These are phyloP conservation scores for Arnoldichthys spilopterus DNA, from an alignment of 2,797 vertebrate genomes.

Conservation along the genomic window DNA sequence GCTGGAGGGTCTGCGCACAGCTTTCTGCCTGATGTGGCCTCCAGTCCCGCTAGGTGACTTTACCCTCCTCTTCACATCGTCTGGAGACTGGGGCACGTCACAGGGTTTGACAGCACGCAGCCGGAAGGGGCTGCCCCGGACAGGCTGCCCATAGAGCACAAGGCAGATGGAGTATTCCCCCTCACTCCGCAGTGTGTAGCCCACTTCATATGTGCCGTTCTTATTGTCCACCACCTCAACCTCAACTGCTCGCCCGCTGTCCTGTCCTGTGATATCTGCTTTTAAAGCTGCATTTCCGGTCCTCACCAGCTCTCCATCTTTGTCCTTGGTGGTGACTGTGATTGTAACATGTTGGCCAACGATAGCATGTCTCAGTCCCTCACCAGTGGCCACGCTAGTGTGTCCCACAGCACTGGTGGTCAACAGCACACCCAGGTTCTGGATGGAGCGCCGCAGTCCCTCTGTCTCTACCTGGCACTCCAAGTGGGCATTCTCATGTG, in stretches of 20 bases:
- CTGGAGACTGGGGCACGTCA: conserved; percentile 87
- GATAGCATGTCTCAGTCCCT: conserved; percentile 88
- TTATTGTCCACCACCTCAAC: conserved; percentile 90
- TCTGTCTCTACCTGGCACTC: conserved; percentile 90
- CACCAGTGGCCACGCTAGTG: conserved; percentile 90
- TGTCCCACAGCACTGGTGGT: conserved; percentile 91
- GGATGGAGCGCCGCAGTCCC: conserved; percentile 89
- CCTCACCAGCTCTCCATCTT: conserved; percentile 90
- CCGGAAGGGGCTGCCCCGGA: conserved; percentile 89
- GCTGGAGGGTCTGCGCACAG: conserved; percentile 90
- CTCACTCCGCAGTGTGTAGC: conserved; percentile 85
- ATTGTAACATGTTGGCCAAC: conserved; percentile 89
- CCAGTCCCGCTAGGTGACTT: conserved; percentile 91
- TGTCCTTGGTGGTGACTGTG: conserved; percentile 96
- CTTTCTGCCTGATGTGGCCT: conserved; percentile 93
- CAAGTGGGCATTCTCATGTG: conserved; percentile 92
- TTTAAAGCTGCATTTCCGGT: conserved; percentile 88
- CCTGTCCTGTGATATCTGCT: conserved; percentile 80
- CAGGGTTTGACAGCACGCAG: conserved; percentile 85
- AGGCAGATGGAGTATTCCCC: conserved; percentile 87
- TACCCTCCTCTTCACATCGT: conserved; percentile 92
- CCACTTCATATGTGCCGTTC: conserved; percentile 93
- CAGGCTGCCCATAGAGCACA: conserved; percentile 87
- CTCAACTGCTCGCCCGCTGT: conserved; percentile 74
- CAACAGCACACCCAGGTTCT: conserved; percentile 89